These are phyloP conservation scores for Marmota flaviventris DNA, from an alignment of 2,113 vertebrate species.

Conservation along the genomic window DNA sequence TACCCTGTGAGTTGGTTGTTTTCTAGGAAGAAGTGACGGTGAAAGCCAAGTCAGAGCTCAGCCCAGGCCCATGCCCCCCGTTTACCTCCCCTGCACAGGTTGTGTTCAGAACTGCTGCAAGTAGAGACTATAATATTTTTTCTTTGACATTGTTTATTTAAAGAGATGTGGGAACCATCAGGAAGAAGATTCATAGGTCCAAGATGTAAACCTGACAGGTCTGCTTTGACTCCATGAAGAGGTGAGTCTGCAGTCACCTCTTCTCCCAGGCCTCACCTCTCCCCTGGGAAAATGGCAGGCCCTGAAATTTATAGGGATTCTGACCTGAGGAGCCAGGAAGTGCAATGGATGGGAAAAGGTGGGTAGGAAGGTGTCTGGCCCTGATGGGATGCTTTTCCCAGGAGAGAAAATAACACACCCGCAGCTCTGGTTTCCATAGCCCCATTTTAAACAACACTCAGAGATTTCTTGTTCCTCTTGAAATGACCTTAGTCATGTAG, in stretches of 20 bases:
- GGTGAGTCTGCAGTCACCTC: slow-evolving; percentile 45
- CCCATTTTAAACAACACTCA: slow-evolving; percentile 7
- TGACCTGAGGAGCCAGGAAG: slow-evolving; percentile 74
- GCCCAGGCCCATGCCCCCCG: neutral
- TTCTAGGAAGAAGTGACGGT: neutral
- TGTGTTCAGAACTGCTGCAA: slow-evolving; percentile 40
- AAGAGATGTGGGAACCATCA: slow-evolving; percentile 71
- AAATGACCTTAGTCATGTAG: neutral
- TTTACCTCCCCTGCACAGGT: neutral
- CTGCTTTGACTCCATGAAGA: slow-evolving; percentile 77
- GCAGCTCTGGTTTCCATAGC: slow-evolving; percentile 20
- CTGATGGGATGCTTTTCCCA: neutral
- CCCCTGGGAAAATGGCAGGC: slow-evolving; percentile 56
- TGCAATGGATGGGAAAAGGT: slow-evolving; percentile 48
- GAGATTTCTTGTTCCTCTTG: slow-evolving; percentile 19
- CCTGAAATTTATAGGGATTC: slow-evolving; percentile 74
- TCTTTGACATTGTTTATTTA: slow-evolving; percentile 75
- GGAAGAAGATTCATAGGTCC: slow-evolving; percentile 59
- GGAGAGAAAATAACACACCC: slow-evolving; percentile 39
- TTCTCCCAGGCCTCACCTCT: slow-evolving; percentile 64
- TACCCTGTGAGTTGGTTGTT: neutral
- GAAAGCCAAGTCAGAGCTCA: neutral
- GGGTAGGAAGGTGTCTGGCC: neutral
- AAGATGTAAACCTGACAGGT: slow-evolving; percentile 66
- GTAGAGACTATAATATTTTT: slow-evolving; percentile 51